Conservation (phyloP, 2,113 vertebrate species). For the Xiphias gladius region DNA sequence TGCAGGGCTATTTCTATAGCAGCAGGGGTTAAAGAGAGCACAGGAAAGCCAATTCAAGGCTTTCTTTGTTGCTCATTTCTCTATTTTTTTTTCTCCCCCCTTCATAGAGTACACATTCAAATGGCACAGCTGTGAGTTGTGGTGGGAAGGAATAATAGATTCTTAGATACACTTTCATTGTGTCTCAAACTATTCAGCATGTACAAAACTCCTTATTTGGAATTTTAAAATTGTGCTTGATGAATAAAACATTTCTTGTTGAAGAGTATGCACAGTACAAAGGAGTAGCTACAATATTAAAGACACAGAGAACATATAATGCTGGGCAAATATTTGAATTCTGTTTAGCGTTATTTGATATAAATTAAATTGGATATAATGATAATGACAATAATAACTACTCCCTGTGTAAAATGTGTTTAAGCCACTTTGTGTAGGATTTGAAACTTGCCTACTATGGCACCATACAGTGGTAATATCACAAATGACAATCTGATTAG, state of each 20-base stretch:
- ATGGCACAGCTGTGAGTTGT: not conserved
- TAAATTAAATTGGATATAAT: not conserved
- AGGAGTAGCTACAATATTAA: not conserved
- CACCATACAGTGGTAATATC: not conserved
- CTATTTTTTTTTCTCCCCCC: constrained; percentile 14
- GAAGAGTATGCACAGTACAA: not conserved
- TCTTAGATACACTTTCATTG: not conserved
- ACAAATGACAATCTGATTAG: not conserved
- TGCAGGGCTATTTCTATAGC: constrained; percentile 46
- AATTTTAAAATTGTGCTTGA: constrained; percentile 2
- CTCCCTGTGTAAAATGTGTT: not conserved
- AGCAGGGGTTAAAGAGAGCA: constrained; percentile 43
- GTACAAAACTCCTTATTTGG: constrained; percentile 16
- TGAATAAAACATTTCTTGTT: constrained; percentile 5
- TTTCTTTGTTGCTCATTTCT: constrained; percentile 40
- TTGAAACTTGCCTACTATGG: not conserved
- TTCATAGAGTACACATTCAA: not conserved
- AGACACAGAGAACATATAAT: not conserved
- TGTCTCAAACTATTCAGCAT: not conserved
- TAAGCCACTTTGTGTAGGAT: not conserved
- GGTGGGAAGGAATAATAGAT: constrained; percentile 8
- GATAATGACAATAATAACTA: too few species aligned
- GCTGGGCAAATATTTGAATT: not conserved
- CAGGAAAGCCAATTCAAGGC: constrained; percentile 27
- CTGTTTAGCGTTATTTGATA: not conserved